Conservation (phyloP, 1,140 invertebrate species). For the Schlechtendalia chinensis region DNA sequence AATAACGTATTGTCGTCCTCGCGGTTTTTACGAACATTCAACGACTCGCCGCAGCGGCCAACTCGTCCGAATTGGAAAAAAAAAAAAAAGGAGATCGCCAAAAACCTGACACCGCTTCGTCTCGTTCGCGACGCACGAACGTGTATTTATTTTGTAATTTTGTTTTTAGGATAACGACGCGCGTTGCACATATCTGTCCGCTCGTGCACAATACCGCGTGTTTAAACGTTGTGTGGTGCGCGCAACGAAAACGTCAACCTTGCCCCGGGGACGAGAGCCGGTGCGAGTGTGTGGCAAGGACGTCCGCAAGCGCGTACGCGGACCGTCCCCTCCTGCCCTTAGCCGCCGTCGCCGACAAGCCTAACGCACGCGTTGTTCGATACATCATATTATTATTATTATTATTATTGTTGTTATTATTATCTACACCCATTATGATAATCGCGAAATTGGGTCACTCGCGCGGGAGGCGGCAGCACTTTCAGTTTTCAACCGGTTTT, state of each 20-base stretch:
- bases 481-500: conserved; percentile 49
- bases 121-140: too few species aligned
- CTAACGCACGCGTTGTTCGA: background rate
- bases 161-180: too few species aligned
- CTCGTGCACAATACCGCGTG: too few species aligned
- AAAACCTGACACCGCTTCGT: too few species aligned
- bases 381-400: background rate
- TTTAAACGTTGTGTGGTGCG: too few species aligned
- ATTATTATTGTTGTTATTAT: background rate
- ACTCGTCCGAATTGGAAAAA: too few species aligned
- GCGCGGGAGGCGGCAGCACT: background rate
- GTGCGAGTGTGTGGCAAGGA: conserved; percentile 39
- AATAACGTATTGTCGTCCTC: too few species aligned
- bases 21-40: too few species aligned
- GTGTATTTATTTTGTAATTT: too few species aligned
- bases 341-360: background rate
- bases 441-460: conserved; percentile 37
- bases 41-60: too few species aligned
- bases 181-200: too few species aligned
- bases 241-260: conserved; percentile 25
- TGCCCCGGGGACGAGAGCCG: conserved; percentile 12
- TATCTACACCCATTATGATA: conserved; percentile 41
- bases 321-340: background rate
- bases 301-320: conserved; percentile 12
- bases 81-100: too few species aligned